Evolutionary conservation across 2,797 vertebrate genomes (phyloP).

Genomic region (Moxostoma hubbsi): DNA sequence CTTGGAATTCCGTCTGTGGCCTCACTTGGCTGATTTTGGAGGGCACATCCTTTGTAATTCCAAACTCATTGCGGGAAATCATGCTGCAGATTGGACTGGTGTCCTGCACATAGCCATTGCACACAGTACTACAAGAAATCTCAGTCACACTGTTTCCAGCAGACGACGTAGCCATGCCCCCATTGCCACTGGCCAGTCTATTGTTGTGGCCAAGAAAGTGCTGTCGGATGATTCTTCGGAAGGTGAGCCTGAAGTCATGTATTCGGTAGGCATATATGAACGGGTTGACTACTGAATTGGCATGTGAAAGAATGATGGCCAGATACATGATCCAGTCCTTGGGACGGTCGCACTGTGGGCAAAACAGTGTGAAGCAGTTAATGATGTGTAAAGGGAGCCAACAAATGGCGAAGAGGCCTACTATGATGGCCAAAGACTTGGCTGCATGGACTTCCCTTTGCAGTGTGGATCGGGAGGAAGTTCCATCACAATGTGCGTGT

Average conservation of each 20-base stretch:
- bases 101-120: slow-evolving; percentile 68
- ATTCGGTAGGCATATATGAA: slow-evolving; percentile 96
- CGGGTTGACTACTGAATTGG: slow-evolving; percentile 96
- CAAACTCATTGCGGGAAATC: slow-evolving; percentile 35
- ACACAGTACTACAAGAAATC: slow-evolving; percentile 68
- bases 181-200: slow-evolving; percentile 56
- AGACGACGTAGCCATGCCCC: slow-evolving; percentile 59
- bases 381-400: slow-evolving; percentile 95
- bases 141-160: slow-evolving; percentile 70
- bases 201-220: slow-evolving; percentile 78
- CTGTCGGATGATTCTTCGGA: slow-evolving; percentile 87
- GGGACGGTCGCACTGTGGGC: slow-evolving; percentile 74
- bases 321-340: slow-evolving; percentile 89
- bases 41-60: slow-evolving; percentile 13
- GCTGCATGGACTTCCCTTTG: slow-evolving; percentile 94
- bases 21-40: slow-evolving; percentile 51
- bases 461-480: slow-evolving; percentile 79
- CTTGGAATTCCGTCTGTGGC: slow-evolving; percentile 47
- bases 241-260: slow-evolving; percentile 91
- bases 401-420: slow-evolving; percentile 92
- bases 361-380: slow-evolving; percentile 91
- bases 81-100: slow-evolving; percentile 34
- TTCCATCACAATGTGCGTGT: slow-evolving; percentile 62
- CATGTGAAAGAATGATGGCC: slow-evolving; percentile 92
- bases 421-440: slow-evolving; percentile 94